Conservation (phyloP, 2,113 vertebrate species). For the Eptatretus burgeri region DNA sequence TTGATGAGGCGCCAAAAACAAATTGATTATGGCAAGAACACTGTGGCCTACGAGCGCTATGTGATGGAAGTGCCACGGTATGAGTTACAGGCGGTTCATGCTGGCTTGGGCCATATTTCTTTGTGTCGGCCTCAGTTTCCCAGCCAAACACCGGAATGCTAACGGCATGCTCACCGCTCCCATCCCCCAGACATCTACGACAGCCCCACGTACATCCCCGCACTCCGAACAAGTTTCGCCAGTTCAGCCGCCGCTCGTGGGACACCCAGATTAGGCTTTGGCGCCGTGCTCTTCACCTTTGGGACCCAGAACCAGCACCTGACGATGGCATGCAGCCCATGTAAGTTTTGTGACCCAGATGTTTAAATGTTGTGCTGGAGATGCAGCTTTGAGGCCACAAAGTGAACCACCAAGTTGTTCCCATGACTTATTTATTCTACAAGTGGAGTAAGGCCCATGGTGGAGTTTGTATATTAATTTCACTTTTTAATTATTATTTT, state of each 20-base stretch:
- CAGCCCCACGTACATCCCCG: constrained; percentile 33
- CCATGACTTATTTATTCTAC: too few relatives aligned
- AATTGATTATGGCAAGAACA: constrained; percentile 43
- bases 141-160: not conserved
- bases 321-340: constrained; percentile 6
- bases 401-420: too few relatives aligned
- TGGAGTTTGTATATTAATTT: too few relatives aligned
- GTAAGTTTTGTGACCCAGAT: not conserved
- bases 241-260: constrained; percentile 40
- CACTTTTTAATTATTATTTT: too few relatives aligned
- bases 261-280: constrained; percentile 46
- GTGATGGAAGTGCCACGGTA: constrained; percentile 36
- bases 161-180: not conserved
- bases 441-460: too few relatives aligned
- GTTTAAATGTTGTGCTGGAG: too few relatives aligned
- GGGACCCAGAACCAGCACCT: constrained; percentile 21
- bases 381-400: too few relatives aligned
- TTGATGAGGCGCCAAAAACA: constrained; percentile 36
- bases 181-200: constrained; percentile 17
- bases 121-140: too few relatives aligned
- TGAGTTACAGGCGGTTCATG: too few relatives aligned
- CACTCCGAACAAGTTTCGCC: constrained; percentile 42
- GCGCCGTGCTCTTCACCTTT: constrained; percentile 32
- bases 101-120: not conserved
- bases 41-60: constrained; percentile 35